Evolutionary conservation across 2,113 vertebrate genomes (phyloP).

Genomic region (Cricetomys ansorgei): DNA sequence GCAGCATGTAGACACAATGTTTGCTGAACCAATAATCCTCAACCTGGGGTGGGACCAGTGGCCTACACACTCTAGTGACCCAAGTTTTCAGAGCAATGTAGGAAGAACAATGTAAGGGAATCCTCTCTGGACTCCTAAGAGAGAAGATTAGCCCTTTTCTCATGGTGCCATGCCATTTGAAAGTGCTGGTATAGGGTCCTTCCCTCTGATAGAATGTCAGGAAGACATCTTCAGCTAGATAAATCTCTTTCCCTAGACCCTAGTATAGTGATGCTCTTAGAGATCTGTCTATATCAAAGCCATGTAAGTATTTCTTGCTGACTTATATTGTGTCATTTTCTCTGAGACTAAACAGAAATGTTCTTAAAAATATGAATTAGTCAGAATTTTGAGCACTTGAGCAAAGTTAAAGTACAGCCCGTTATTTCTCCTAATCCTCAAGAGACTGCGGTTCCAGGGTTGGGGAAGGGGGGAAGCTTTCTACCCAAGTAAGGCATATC

Average conservation of each 20-base stretch:
- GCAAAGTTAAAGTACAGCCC: not conserved
- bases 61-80: fast-evolving
- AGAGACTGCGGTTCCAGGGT: not conserved
- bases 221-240: not conserved
- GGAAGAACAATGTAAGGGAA: not conserved
- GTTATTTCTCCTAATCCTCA: not conserved
- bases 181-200: not conserved
- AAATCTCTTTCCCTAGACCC: not conserved
- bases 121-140: not conserved
- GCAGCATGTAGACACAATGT: not conserved
- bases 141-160: not conserved
- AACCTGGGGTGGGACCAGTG: not conserved
- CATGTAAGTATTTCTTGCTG: not conserved
- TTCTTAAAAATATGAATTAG: not conserved
- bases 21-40: not conserved
- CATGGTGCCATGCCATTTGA: not conserved
- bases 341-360: not conserved
- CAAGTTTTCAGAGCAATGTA: not conserved
- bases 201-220: not conserved
- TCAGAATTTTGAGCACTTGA: not conserved
- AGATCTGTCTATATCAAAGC: not conserved
- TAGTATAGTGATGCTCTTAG: not conserved
- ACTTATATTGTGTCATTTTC: not conserved
- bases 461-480: not conserved
- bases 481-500: not conserved